These are phyloP conservation scores for Chiloscyllium punctatum DNA, from an alignment of 2,797 vertebrate genomes.

Conservation along the genomic window DNA sequence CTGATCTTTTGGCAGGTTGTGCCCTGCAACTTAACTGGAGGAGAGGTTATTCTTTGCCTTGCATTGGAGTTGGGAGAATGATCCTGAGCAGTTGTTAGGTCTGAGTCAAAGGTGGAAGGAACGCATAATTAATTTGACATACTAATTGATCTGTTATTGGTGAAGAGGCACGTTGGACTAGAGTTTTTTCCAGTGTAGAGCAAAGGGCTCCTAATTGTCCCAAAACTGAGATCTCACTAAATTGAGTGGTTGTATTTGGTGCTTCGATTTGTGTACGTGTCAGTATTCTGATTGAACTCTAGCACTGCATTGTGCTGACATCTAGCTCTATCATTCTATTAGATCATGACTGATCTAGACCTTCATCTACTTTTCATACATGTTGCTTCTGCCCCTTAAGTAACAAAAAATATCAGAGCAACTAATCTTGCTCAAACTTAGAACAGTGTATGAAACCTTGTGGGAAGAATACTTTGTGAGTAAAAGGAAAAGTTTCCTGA, in stretches of 20 bases:
- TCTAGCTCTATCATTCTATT: neutral
- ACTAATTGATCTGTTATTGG: neutral
- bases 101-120: neutral
- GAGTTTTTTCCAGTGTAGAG: neutral
- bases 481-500: neutral
- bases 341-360: neutral
- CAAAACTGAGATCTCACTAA: neutral
- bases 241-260: neutral
- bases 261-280: neutral
- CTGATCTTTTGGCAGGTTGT: too few relatives aligned
- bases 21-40: neutral
- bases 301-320: neutral
- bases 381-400: neutral
- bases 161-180: neutral
- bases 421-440: neutral
- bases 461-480: neutral
- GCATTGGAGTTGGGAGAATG: neutral
- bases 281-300: neutral
- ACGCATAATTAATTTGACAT: neutral
- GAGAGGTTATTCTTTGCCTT: neutral
- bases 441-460: neutral
- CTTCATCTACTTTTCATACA: neutral
- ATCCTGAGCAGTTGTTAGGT: neutral
- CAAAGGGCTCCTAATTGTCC: neutral
- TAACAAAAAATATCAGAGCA: neutral